Conservation (phyloP, 2,888 invertebrate species). For the Deroplatys truncata region DNA sequence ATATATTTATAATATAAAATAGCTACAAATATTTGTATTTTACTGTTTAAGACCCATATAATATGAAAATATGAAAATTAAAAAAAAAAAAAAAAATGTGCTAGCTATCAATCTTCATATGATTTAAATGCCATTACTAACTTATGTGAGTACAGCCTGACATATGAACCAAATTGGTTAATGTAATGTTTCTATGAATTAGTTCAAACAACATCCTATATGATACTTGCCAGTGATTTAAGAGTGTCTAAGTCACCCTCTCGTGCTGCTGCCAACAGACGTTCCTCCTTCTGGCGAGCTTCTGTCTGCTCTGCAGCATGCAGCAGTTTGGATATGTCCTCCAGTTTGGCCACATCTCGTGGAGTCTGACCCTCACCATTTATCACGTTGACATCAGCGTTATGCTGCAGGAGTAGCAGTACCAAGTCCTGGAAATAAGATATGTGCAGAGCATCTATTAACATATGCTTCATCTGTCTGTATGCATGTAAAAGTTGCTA, state of each 20-base stretch:
- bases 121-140: no score
- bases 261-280: conserved; percentile 56
- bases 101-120: no score
- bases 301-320: conserved; percentile 59
- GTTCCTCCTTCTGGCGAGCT: conserved; percentile 50
- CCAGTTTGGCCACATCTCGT: conserved; percentile 53
- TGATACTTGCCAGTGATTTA: conserved; percentile 50
- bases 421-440: conserved; percentile 53
- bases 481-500: no score
- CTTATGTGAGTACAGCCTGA: no score
- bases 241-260: conserved; percentile 56
- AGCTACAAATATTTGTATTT: no score
- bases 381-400: conserved; percentile 59
- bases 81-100: no score
- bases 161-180: no score
- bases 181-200: no score
- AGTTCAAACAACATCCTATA: background rate
- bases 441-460: background rate
- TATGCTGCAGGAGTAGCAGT: conserved; percentile 54
- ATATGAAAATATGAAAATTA: no score
- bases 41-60: no score
- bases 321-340: conserved; percentile 51
- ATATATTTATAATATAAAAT: no score
- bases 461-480: background rate
- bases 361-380: conserved; percentile 62